A percentile compares a stretch with the other conserved stretches of the same genome.
Conservation (phyloP, 2,113 vertebrate genomes). For the Sceloporus tristichus region DNA sequence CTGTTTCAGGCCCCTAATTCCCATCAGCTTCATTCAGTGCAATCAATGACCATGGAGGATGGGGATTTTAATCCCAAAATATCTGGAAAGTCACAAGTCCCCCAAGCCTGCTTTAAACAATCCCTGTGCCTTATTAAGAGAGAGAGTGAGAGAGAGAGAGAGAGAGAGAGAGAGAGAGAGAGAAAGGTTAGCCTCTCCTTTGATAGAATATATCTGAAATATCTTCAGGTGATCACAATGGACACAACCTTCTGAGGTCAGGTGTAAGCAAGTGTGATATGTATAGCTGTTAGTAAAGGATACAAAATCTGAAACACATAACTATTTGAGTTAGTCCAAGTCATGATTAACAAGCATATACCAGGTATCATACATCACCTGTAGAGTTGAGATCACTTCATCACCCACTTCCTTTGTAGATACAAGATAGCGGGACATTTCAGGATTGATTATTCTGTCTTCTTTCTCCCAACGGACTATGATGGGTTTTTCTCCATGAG, state of each 20-base stretch:
- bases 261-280: too few species aligned
- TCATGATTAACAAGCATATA: not conserved
- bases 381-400: constrained; percentile 94
- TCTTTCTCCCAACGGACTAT: constrained; percentile 99
- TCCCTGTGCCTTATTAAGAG: not conserved
- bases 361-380: constrained; percentile 77
- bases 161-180: not conserved
- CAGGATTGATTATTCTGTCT: constrained; percentile 96
- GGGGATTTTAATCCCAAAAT: not conserved
- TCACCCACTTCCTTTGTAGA: constrained; percentile 94
- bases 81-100: not conserved
- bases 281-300: not conserved
- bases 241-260: not conserved
- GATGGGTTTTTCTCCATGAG: constrained; percentile 97
- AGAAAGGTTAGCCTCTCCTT: not conserved
- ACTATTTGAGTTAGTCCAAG: not conserved
- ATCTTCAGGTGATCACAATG: not conserved
- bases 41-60: not conserved
- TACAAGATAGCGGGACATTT: constrained; percentile 96
- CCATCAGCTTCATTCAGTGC: not conserved
- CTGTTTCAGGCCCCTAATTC: not conserved
- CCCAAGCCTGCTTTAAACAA: not conserved
- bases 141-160: not conserved
- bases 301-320: not conserved
- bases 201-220: not conserved